Base-by-base conservation (phyloP, 2,113 vertebrate species). In the Sebastes schlegelii region DNA sequence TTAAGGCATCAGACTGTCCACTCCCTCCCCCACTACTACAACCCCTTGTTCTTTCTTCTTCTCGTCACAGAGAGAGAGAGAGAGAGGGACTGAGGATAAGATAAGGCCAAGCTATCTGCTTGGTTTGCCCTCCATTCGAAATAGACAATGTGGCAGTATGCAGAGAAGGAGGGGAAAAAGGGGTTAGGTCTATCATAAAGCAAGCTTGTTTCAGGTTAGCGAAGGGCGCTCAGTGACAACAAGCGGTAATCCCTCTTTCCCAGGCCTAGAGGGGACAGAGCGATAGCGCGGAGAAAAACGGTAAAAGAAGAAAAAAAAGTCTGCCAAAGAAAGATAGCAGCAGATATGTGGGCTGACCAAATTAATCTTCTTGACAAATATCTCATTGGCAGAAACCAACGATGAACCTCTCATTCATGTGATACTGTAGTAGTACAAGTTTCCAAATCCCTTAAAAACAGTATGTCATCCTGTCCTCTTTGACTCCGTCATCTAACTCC, bases 71-170 rank as follows among this genome's bases (percentile, higher is more conserved):
- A 62, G 61, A 77, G 54, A 54, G 79, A 54, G 79, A 60, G 57
- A 75, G 55, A 62, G 80, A 79, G 52, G 73, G 77, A 86, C 67
- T 48, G 76, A 79, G 88, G 72, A 92, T 77, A 84, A 91, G 92
- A 92, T 93, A 91, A 89, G 83, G 86, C 78, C 52, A 40, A 84
- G 83, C 80, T 92, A 90, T 91, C 84, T 82, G 73, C 85, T 78
- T 66, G 34, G 62, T 78, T 82, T 90, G 81, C 63, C 86, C 77
- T 90, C 83, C 66, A 90, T 92, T 90, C 91, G 82, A 91, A 90
- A 91, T 89, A 68, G 72, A 66, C 79, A 83, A 60, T 62, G 88
- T 81, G 66, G 78, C 63, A 81, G 79, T 85, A 90, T 88, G 79
- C 67, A 90, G 67, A 90, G 84, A 76, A 68, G 82, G 64, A 45